These are phyloP conservation scores for Sebastes hubbsi DNA, from an alignment of 2,797 vertebrate species.

Conservation along the genomic window DNA sequence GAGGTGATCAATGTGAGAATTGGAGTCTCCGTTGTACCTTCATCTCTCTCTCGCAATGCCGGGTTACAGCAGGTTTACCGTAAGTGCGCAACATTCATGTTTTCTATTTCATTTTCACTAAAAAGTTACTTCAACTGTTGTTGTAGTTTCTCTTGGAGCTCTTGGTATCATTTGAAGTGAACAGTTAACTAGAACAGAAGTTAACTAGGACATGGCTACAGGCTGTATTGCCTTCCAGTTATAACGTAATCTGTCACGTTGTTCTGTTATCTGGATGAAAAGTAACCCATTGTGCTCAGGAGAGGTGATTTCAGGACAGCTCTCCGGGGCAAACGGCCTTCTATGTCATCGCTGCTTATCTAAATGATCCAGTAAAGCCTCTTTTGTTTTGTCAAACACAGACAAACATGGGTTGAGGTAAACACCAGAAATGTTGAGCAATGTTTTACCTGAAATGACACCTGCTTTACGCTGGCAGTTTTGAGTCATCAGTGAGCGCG, in stretches of 20 bases:
- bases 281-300: neutral
- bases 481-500: constrained; percentile 15
- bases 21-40: constrained; percentile 12
- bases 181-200: neutral
- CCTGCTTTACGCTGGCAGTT: neutral
- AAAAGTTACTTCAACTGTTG: neutral
- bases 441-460: constrained; percentile 11
- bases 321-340: neutral
- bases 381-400: neutral
- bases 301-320: constrained; percentile 25
- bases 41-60: constrained; percentile 47
- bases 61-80: constrained; percentile 63
- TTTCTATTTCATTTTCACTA: constrained; percentile 34
- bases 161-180: neutral
- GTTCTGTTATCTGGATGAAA: neutral
- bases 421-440: neutral
- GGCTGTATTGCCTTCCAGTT: neutral
- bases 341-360: neutral
- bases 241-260: neutral
- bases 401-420: neutral
- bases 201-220: neutral
- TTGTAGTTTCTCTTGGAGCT: neutral
- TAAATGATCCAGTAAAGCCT: neutral
- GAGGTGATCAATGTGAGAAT: constrained; percentile 38
- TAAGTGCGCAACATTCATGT: constrained; percentile 56